These are phyloP conservation scores for Sceloporus undulatus DNA, from an alignment of 2,113 vertebrate genomes.

Conservation along the genomic window DNA sequence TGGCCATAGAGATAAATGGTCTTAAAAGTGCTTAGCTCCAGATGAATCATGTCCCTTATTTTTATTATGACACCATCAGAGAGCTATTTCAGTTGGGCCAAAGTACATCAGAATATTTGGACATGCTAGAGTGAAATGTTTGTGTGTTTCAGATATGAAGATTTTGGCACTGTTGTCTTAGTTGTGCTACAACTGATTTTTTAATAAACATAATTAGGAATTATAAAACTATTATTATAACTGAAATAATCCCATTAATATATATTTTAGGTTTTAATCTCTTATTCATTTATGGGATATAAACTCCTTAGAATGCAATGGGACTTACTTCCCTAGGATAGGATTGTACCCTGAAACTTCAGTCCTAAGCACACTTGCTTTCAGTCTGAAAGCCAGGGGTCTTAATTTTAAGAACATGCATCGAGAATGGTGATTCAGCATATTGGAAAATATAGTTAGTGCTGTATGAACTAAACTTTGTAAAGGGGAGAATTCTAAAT, in stretches of 20 bases:
- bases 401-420: not conserved
- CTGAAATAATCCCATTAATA: not conserved
- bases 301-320: not conserved
- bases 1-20: not conserved
- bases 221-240: slow-evolving; percentile 32
- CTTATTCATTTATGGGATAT: not conserved
- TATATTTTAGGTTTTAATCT: not conserved
- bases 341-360: not conserved
- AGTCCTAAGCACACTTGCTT: not conserved
- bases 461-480: not conserved
- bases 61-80: slow-evolving; percentile 14
- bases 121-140: slow-evolving; percentile 6
- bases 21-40: slow-evolving; percentile 25
- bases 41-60: slow-evolving; percentile 6
- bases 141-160: not conserved
- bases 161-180: slow-evolving; percentile 25
- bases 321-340: not conserved
- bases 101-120: slow-evolving; percentile 54
- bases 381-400: not conserved
- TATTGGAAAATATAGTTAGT: not conserved
- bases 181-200: slow-evolving; percentile 52
- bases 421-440: not conserved
- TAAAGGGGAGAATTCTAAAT: not conserved
- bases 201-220: slow-evolving; percentile 35
- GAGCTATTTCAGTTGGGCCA: slow-evolving; percentile 56